Evolutionary conservation across 2,888 invertebrate genomes (phyloP).

Genomic region (Nemapogon koenigi): DNA sequence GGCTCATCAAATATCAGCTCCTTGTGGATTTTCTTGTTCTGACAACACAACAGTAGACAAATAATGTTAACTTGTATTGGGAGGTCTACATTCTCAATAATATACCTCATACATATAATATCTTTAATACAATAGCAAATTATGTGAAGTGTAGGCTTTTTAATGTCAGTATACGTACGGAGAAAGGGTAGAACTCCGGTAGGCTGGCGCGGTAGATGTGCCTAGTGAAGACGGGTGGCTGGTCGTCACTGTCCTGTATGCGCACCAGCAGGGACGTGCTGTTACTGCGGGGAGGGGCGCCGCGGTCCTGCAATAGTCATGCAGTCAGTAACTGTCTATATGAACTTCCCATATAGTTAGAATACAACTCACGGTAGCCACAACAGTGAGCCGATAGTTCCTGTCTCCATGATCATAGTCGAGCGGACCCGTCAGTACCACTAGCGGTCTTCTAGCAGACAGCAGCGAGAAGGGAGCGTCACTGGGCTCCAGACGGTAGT

Average conservation of each 20-base stretch:
- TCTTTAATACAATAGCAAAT: too few relatives aligned
- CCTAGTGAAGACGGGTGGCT: conserved; percentile 81
- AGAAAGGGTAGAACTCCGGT: conserved; percentile 82
- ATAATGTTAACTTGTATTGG: too few relatives aligned
- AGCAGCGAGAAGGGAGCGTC: conserved; percentile 82
- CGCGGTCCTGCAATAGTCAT: conserved; percentile 72
- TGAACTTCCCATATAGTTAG: neutral
- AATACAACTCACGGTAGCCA: conserved; percentile 70
- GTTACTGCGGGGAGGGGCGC: conserved; percentile 75
- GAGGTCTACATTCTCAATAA: too few relatives aligned
- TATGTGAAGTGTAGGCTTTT: conserved; percentile 1
- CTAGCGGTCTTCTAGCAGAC: conserved; percentile 77
- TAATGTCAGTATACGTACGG: too few relatives aligned
- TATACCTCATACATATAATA: too few relatives aligned
- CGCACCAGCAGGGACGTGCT: conserved; percentile 75
- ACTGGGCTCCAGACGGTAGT: conserved; percentile 77
- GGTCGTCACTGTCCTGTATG: conserved; percentile 81
- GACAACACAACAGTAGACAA: too few relatives aligned
- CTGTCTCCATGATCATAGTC: conserved; percentile 85
- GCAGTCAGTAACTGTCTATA: neutral
- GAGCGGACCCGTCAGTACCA: conserved; percentile 75
- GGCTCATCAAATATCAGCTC: conserved; percentile 73
- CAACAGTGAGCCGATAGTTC: conserved; percentile 74
- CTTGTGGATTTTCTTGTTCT: conserved; percentile 76
- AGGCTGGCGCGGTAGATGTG: conserved; percentile 82